Conservation (phyloP, 1,140 invertebrate species). For the Aphelenchoides avenae region DNA sequence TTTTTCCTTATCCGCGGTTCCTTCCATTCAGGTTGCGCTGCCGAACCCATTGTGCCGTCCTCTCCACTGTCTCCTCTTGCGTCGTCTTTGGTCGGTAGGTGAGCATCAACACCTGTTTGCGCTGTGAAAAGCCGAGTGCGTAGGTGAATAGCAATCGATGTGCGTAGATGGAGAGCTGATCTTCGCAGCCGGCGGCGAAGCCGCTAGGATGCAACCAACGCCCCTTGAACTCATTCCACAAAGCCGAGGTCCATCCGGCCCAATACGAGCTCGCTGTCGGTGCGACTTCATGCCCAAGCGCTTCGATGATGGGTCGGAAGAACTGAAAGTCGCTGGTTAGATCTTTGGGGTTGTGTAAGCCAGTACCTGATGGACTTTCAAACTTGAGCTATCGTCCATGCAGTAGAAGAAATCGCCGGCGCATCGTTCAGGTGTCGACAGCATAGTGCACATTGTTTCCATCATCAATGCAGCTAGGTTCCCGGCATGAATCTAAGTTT, state of each 20-base stretch:
- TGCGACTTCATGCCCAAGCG: constrained; percentile 12
- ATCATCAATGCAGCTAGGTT: constrained; percentile 27
- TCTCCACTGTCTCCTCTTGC: too few species aligned
- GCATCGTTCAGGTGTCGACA: constrained; percentile 12
- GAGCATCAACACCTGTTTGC: constrained; percentile 28
- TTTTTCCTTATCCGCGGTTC: too few species aligned
- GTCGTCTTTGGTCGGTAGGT: too few species aligned
- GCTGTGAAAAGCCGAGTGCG: constrained; percentile 32
- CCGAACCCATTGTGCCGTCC: too few species aligned
- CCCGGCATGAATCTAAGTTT: constrained; percentile 38
- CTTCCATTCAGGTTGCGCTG: too few species aligned
- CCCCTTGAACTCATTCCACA: not conserved
- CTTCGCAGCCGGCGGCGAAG: constrained; percentile 2
- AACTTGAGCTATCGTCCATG: constrained; percentile 32
- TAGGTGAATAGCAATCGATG: constrained; percentile 29
- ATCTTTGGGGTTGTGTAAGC: not conserved
- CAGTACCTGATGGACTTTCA: constrained; percentile 32
- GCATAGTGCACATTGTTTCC: constrained; percentile 23
- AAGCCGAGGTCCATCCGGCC: constrained; percentile 8
- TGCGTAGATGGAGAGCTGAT: constrained; percentile 23
- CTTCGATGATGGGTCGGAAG: constrained; percentile 3
- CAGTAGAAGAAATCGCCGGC: constrained; percentile 40
- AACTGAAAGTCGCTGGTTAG: constrained; percentile 12
- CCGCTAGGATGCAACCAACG: not conserved
- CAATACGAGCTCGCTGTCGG: not conserved